Conservation (phyloP, 37 sponge, comb jelly and placozoan species). For the Trichoplax adhaerens region DNA sequence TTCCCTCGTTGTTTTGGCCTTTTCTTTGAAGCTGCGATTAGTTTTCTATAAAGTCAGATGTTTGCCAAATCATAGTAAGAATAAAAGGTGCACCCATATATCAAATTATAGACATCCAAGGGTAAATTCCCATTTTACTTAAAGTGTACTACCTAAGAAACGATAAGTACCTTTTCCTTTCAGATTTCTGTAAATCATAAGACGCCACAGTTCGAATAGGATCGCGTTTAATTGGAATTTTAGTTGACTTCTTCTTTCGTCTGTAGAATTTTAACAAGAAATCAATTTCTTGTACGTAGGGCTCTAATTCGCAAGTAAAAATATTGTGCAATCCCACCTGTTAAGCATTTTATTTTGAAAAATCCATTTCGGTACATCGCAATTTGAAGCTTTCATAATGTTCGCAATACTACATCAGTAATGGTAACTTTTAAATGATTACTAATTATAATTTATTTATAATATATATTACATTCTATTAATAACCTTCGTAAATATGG, state of each 20-base stretch:
- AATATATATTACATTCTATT: background rate
- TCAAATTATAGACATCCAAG: no score
- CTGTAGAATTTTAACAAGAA: conserved; percentile 18
- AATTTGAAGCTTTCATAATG: conserved; percentile 74
- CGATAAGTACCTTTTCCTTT: conserved; percentile 19
- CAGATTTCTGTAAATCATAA: conserved; percentile 55
- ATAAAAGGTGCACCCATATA: no score
- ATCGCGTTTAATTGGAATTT: conserved; percentile 36
- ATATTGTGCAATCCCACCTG: conserved; percentile 25
- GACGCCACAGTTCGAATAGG: conserved; percentile 44
- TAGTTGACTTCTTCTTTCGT: conserved; percentile 31
- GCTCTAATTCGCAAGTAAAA: background rate
- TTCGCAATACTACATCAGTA: conserved; percentile 49
- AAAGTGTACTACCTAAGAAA: background rate
- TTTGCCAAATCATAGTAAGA: no score
- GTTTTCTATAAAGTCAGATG: no score
- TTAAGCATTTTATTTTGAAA: conserved; percentile 61
- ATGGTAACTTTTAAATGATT: background rate
- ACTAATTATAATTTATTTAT: background rate
- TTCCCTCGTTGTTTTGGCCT: no score
- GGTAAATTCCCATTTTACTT: no score
- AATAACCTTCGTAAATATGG: conserved; percentile 52
- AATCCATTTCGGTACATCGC: conserved; percentile 87
- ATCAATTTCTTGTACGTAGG: background rate
- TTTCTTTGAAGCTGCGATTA: no score